phyloP scores from a whole-genome alignment of 2,888 invertebrate genomes.

The Patella caerulea region DNA sequence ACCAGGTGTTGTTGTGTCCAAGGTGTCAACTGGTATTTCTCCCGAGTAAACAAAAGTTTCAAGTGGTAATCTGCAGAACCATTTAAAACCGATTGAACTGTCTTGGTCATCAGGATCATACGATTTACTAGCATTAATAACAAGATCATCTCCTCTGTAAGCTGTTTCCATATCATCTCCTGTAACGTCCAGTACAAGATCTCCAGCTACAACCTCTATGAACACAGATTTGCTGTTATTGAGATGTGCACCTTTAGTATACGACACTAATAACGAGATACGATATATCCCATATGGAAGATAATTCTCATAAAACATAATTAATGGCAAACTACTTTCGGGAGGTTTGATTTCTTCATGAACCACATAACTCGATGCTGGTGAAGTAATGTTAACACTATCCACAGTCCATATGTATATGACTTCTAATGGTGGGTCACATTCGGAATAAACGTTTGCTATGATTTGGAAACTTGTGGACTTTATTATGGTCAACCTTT shows the following conservation, averaged over 20 bases:
- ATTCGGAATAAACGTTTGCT: conserved; percentile 30
- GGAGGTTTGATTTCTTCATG: conserved; percentile 9
- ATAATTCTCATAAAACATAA: conserved; percentile 23
- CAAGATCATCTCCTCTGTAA: conserved; percentile 6
- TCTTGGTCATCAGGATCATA: conserved; percentile 30
- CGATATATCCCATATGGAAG: conserved; percentile 30
- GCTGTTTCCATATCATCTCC: conserved; percentile 26
- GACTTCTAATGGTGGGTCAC: conserved; percentile 28
- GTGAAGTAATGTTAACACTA: background rate
- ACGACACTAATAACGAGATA: conserved; percentile 26
- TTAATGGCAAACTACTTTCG: conserved; percentile 20
- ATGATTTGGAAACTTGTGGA: conserved; percentile 22
- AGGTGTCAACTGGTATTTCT: conserved; percentile 3
- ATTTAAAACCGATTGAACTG: conserved; percentile 21
- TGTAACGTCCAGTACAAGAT: conserved; percentile 19
- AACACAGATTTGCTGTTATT: conserved; percentile 23
- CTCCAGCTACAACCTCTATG: conserved; percentile 24
- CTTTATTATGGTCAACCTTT: conserved; percentile 20
- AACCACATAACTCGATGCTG: background rate
- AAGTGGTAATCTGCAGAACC: conserved; percentile 26
- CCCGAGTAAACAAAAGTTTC: conserved; percentile 3
- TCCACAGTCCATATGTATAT: conserved; percentile 30
- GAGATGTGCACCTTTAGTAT: conserved; percentile 21
- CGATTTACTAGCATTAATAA: conserved; percentile 27
- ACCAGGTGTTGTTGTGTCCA: conserved; percentile 9